Evolutionary conservation across 2,113 vertebrate genomes (phyloP), one percentile per base, ranked within the genome.

Genomic region (Speoplatyrhinus poulsoni): DNA sequence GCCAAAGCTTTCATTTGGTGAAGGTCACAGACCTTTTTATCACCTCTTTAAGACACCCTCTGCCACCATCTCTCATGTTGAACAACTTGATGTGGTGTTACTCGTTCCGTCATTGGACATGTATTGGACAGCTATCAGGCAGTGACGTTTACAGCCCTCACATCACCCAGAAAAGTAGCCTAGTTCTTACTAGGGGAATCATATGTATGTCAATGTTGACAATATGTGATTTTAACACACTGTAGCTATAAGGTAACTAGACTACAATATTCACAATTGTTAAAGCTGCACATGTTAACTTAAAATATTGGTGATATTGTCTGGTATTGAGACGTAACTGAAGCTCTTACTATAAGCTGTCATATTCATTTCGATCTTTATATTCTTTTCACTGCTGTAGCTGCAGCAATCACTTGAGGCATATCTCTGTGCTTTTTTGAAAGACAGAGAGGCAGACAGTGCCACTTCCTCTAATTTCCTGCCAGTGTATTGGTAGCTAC

Each of bases 11-110:
- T 92, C 75, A 84, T 91, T 89, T 84, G 76, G 71, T 65, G 79
- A 82, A 85, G 89, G 91, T 90, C 89, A 88, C 60, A 36, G 83
- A 82, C 87, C 85, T 88, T 91, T 91, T 90, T 90, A 91, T 90
- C 86, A 83, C 82, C 87, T 88, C 69, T 80, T 82, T 81, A 89
- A 84, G 84, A 86, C 69, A 62, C 74, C 81, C 82, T 77, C 85
- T 75, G 66, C 78, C 87, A 83, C 65, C 68, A 70, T 89, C 72
- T 70, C 82, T 89, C 65, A 50, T 77, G 79, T 69, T 71, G 68
- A 72, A 75, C 76, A 82, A 82, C 62, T 83, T 65, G 60, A 84
- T 66, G 52, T 69, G 68, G 72, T 11, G n/a, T 2, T 56, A n/a
- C 73, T 15, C 55, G 67, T 73, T 61, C 47, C 57, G 68, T 16